These are phyloP conservation scores for Tetranychus piercei DNA, from an alignment of 2,888 invertebrate genomes.

Conservation along the genomic window DNA sequence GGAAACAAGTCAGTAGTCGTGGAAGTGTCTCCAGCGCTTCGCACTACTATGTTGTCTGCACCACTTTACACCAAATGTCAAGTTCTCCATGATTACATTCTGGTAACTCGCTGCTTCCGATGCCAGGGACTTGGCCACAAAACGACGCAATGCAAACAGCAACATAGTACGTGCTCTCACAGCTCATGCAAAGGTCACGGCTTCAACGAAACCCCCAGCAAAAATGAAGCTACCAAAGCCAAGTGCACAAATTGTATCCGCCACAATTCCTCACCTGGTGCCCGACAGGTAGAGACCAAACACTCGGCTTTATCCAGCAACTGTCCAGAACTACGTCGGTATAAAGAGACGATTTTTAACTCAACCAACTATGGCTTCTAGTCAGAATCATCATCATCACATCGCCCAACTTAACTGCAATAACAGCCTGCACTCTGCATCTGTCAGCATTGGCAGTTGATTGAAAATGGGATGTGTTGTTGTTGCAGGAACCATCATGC, in stretches of 20 bases:
- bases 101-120: too few relatives aligned
- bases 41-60: slow-evolving; percentile 41
- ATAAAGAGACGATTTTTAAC: background rate
- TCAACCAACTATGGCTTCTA: background rate
- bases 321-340: background rate
- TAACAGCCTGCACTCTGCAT: background rate
- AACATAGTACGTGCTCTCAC: too few relatives aligned
- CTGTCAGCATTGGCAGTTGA: background rate
- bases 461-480: background rate
- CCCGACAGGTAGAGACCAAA: background rate
- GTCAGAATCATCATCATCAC: background rate
- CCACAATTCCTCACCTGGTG: background rate
- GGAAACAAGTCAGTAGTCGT: too few relatives aligned
- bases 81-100: too few relatives aligned
- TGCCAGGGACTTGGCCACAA: too few relatives aligned
- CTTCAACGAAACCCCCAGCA: background rate
- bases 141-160: too few relatives aligned
- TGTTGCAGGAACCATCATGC: background rate
- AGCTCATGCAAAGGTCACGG: too few relatives aligned
- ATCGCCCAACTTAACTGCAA: background rate
- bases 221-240: background rate
- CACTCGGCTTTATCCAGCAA: background rate
- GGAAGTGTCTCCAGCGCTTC: slow-evolving; percentile 27
- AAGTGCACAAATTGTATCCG: background rate
- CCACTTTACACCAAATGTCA: too few relatives aligned